Conservation (phyloP, 2,113 vertebrate genomes). For the Thalassoma bifasciatum region DNA sequence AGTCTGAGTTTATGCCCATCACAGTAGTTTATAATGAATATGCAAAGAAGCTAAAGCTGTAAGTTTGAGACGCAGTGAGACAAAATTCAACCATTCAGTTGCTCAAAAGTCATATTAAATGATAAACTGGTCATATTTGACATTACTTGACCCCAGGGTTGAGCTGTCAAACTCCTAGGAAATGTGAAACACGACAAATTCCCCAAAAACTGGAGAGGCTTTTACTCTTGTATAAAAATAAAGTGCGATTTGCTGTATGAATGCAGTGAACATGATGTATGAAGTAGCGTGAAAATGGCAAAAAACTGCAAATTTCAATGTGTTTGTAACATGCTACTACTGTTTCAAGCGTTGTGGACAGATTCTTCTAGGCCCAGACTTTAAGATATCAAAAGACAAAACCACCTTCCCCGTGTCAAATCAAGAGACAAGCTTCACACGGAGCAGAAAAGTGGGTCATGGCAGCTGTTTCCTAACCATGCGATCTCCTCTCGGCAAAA, state of each 20-base stretch:
- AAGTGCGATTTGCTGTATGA: too few relatives aligned
- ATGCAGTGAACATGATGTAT: background rate
- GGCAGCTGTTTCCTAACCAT: slow-evolving; percentile 39
- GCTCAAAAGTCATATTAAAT: too few relatives aligned
- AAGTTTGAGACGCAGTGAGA: background rate
- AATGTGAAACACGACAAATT: too few relatives aligned
- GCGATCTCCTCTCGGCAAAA: slow-evolving; percentile 24
- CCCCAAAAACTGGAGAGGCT: too few relatives aligned
- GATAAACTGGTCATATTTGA: too few relatives aligned
- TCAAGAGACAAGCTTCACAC: slow-evolving; percentile 28
- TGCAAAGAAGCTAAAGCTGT: background rate
- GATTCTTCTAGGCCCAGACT: background rate
- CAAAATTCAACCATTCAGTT: too few relatives aligned
- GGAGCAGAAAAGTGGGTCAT: slow-evolving; percentile 73
- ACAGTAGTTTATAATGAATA: too few relatives aligned
- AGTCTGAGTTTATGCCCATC: too few relatives aligned
- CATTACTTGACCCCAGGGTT: too few relatives aligned
- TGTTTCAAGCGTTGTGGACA: background rate
- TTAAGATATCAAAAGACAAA: slow-evolving; percentile 40
- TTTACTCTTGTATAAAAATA: too few relatives aligned
- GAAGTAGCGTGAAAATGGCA: background rate
- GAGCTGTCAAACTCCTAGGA: too few relatives aligned
- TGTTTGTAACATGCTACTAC: background rate
- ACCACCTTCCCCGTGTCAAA: slow-evolving; percentile 39
- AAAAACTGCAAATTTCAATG: background rate